Percentiles rank a stretch among this genome's conserved stretches.
Conservation (phyloP, 2,113 vertebrate species). For the Oryzias celebensis region DNA sequence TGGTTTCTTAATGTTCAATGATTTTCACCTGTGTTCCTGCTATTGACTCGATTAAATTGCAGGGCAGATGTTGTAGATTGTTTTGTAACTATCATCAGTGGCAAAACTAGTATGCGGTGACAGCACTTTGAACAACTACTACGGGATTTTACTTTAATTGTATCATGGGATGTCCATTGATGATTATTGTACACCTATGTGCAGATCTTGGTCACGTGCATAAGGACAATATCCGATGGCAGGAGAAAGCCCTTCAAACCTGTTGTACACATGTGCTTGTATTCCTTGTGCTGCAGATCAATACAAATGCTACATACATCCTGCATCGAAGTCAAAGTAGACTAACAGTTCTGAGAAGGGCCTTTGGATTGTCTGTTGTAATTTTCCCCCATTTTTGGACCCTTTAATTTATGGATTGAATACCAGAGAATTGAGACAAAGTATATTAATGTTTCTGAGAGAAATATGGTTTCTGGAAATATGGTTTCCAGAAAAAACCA, state of each 20-base stretch:
- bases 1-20: slow-evolving; percentile 41
- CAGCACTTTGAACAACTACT: slow-evolving; percentile 51
- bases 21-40: not conserved
- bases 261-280: slow-evolving; percentile 64
- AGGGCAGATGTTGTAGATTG: slow-evolving; percentile 55
- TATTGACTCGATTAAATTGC: slow-evolving; percentile 42
- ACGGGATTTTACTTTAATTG: slow-evolving; percentile 31
- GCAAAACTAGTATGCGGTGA: slow-evolving; percentile 59
- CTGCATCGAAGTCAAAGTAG: slow-evolving; percentile 38
- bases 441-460: slow-evolving; percentile 27
- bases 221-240: slow-evolving; percentile 38
- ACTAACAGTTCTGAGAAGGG: slow-evolving; percentile 39
- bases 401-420: slow-evolving; percentile 70
- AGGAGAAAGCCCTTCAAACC: slow-evolving; percentile 64
- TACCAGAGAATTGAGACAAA: slow-evolving; percentile 50
- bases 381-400: slow-evolving; percentile 63
- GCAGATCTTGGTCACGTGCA: slow-evolving; percentile 59
- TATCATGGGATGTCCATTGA: slow-evolving; percentile 21
- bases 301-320: slow-evolving; percentile 24
- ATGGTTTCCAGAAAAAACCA: not conserved
- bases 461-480: slow-evolving; percentile 17
- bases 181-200: slow-evolving; percentile 57
- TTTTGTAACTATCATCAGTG: slow-evolving; percentile 68
- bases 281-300: slow-evolving; percentile 58
- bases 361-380: slow-evolving; percentile 54